phyloP scores from a whole-genome alignment of 1,140 invertebrate genomes.

The Ostrea edulis region DNA sequence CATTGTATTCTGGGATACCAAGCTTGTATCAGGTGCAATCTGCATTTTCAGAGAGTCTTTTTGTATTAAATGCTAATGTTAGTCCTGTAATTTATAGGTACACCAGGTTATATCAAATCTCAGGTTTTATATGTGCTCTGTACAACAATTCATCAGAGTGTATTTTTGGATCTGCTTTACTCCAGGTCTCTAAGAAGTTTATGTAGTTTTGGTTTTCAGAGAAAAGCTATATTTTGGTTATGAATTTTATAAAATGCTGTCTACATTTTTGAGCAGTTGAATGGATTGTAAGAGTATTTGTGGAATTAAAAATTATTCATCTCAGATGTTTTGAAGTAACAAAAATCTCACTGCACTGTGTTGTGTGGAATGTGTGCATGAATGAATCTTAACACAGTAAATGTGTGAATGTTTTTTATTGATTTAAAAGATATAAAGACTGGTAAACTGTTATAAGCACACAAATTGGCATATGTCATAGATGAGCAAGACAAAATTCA shows the following conservation, averaged over 20 bases:
- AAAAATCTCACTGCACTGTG: not conserved
- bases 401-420: not conserved
- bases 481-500: not conserved
- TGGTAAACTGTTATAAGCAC: not conserved
- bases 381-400: not conserved
- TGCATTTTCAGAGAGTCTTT: no score
- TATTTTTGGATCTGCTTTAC: no score
- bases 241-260: not conserved
- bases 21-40: no score
- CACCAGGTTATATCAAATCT: no score
- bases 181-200: no score
- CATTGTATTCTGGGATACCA: no score
- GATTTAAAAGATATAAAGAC: not conserved
- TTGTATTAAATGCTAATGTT: no score
- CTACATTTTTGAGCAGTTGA: not conserved
- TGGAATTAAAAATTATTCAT: not conserved
- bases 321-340: not conserved
- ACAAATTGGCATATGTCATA: not conserved
- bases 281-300: not conserved
- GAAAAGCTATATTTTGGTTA: no score
- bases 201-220: no score
- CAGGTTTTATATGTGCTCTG: no score
- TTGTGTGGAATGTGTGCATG: constrained; percentile 27
- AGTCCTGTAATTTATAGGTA: no score
- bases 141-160: no score